These are phyloP conservation scores for Piaya cayana DNA, from an alignment of 2,113 vertebrate genomes.

Conservation along the genomic window DNA sequence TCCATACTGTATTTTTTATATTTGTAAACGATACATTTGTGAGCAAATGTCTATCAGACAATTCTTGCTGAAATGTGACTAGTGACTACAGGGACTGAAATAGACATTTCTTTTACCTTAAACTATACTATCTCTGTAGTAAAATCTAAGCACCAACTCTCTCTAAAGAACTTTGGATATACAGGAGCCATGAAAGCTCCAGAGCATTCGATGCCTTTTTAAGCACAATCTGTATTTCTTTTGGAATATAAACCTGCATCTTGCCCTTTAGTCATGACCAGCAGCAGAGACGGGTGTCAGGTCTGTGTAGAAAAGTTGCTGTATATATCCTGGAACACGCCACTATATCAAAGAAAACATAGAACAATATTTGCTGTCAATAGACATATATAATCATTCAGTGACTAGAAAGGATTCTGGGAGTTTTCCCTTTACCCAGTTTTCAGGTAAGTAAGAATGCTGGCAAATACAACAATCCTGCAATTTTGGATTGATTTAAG, in stretches of 20 bases:
- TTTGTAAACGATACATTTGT: not conserved
- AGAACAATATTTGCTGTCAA: not conserved
- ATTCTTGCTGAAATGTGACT: not conserved
- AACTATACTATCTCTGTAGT: not conserved
- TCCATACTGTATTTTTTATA: no score
- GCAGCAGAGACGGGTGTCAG: not conserved
- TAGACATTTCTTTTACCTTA: not conserved
- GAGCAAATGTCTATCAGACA: not conserved
- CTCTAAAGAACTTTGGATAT: not conserved
- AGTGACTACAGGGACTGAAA: not conserved
- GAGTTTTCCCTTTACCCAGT: not conserved
- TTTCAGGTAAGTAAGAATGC: not conserved
- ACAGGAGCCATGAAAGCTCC: not conserved
- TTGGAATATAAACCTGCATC: not conserved
- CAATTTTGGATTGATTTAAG: not conserved
- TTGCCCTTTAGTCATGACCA: not conserved
- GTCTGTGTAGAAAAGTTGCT: not conserved
- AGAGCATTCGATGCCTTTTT: not conserved
- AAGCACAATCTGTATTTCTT: not conserved
- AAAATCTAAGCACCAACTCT: not conserved
- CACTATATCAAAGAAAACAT: not conserved
- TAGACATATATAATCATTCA: not conserved
- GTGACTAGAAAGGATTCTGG: not conserved
- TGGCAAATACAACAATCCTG: not conserved
- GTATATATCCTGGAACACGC: not conserved